Conservation (phyloP, 1,140 invertebrate species). For the Diachasma alloeum region DNA sequence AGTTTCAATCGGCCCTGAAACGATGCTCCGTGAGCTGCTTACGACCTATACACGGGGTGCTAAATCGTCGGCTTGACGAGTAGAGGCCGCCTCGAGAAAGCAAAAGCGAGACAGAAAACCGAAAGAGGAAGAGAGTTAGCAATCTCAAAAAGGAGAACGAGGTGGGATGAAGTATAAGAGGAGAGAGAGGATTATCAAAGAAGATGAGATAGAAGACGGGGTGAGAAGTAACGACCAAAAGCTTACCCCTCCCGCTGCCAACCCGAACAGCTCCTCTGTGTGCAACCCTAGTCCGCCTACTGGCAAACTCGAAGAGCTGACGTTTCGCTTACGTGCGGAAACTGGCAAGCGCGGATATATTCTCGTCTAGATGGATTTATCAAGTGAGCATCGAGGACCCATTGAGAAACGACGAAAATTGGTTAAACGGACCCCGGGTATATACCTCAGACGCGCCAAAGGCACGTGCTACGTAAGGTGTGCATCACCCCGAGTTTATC, state of each 20-base stretch:
- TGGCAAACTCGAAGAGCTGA: slow-evolving; percentile 50
- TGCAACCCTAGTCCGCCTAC: not conserved
- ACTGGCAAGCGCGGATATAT: slow-evolving; percentile 44
- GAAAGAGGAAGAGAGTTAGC: not conserved
- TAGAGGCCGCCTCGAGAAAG: not conserved
- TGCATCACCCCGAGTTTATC: slow-evolving; percentile 1
- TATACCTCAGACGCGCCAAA: not conserved
- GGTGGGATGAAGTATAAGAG: slow-evolving; percentile 9
- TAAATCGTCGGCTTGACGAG: slow-evolving; percentile 12
- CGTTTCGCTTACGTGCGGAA: slow-evolving; percentile 60
- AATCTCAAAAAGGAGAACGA: not conserved
- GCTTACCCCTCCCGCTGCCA: not conserved
- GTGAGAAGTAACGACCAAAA: slow-evolving; percentile 2
- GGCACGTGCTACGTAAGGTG: slow-evolving; percentile 1
- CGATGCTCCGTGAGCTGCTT: slow-evolving; percentile 50
- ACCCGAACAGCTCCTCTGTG: not conserved
- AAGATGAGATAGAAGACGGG: slow-evolving; percentile 7
- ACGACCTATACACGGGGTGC: slow-evolving; percentile 27
- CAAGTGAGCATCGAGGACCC: slow-evolving; percentile 44
- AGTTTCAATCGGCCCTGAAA: slow-evolving; percentile 55
- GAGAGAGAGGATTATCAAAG: not conserved
- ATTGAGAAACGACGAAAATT: slow-evolving; percentile 47
- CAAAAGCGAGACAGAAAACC: not conserved
- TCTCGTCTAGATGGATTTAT: slow-evolving; percentile 48
- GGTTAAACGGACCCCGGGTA: slow-evolving; percentile 18